A percentile compares a stretch with the other conserved stretches of the same genome.
These are phyloP conservation scores for Synodontis membranacea DNA, from an alignment of 2,113 vertebrate genomes.

Conservation along the genomic window DNA sequence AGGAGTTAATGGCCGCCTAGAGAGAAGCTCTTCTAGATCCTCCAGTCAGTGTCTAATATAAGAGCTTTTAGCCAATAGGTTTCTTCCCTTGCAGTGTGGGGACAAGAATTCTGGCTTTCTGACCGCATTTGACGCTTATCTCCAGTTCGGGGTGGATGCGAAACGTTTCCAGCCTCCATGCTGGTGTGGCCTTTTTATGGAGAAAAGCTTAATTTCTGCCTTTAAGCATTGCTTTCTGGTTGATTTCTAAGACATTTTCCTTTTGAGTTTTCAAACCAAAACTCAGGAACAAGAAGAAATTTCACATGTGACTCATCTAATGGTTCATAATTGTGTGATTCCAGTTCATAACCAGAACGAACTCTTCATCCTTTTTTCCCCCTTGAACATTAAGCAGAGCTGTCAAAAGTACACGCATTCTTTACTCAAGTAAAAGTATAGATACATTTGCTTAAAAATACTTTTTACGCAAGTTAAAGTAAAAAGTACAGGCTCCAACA, in stretches of 20 bases:
- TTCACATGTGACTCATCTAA: background rate
- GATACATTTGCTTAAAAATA: too few relatives aligned
- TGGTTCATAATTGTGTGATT: background rate
- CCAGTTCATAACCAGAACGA: background rate
- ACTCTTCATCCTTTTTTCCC: background rate
- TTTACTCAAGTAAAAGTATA: too few relatives aligned
- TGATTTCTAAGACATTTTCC: constrained; percentile 9
- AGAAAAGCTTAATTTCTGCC: background rate
- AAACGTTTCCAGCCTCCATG: constrained; percentile 21
- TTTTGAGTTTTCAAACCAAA: background rate
- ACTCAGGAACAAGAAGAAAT: background rate
- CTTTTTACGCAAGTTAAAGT: too few relatives aligned
- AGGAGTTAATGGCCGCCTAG: constrained; percentile 38
- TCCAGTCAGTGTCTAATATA: constrained; percentile 5
- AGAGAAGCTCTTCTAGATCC: constrained; percentile 45
- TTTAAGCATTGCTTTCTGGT: constrained; percentile 21
- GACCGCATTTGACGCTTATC: constrained; percentile 24
- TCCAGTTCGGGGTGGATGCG: constrained; percentile 31
- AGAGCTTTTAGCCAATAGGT: constrained; percentile 14
- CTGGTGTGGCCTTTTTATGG: background rate
- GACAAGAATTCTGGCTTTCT: constrained; percentile 37
- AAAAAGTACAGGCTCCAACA: too few relatives aligned
- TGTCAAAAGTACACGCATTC: too few relatives aligned
- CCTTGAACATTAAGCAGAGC: too few relatives aligned
- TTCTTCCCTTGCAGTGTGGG: constrained; percentile 35